phyloP scores from a whole-genome alignment of 2,113 vertebrate genomes.

The Albula glossodonta region DNA sequence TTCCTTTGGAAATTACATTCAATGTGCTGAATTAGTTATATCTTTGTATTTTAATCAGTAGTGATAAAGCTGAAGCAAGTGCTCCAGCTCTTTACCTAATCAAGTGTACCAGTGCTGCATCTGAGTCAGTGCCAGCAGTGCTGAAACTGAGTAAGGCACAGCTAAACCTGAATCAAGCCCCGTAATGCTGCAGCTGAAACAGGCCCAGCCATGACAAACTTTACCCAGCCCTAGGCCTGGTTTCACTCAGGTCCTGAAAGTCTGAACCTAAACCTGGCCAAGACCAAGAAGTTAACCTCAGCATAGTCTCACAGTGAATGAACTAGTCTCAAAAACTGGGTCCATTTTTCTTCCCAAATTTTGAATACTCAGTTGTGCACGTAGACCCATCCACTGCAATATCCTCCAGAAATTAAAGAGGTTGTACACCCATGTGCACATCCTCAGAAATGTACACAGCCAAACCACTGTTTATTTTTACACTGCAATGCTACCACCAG shows the following conservation, averaged over 20 bases:
- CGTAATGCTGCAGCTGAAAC: background rate
- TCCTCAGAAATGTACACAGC: background rate
- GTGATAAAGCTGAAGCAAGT: background rate
- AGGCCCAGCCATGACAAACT: background rate
- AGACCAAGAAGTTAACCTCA: background rate
- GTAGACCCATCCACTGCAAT: too few species aligned
- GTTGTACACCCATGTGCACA: background rate
- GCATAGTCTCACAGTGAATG: too few species aligned
- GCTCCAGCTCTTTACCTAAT: background rate
- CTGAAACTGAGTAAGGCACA: background rate
- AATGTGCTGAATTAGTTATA: background rate
- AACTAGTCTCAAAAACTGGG: too few species aligned
- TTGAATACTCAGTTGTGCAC: too few species aligned
- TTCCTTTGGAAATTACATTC: background rate
- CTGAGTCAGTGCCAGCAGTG: background rate
- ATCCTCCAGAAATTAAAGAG: background rate
- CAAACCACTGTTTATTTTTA: background rate
- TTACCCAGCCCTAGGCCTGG: background rate
- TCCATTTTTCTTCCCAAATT: too few species aligned
- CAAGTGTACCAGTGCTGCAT: background rate
- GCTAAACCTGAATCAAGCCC: background rate
- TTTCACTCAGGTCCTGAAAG: background rate
- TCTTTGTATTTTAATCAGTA: background rate
- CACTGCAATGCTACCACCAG: background rate
- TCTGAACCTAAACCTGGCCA: background rate